These are phyloP conservation scores for Lithosia quadra DNA, from an alignment of 2,888 invertebrate genomes.

Conservation along the genomic window DNA sequence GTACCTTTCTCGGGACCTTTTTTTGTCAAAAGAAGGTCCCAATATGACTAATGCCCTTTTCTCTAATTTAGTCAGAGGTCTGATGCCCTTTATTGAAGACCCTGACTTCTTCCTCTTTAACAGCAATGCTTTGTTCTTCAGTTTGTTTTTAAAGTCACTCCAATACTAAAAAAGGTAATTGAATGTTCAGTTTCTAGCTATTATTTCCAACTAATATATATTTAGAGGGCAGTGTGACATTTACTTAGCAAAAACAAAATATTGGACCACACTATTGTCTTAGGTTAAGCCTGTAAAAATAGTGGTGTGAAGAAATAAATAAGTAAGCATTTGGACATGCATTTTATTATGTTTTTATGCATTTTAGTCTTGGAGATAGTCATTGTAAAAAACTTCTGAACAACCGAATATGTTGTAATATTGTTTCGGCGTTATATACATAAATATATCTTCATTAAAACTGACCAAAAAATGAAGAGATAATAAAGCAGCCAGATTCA, in stretches of 20 bases:
- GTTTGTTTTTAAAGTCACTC: conserved; percentile 77
- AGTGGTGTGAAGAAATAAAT: no score
- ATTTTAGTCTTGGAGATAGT: no score
- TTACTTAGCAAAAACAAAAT: no score
- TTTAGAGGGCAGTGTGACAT: no score
- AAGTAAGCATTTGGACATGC: no score
- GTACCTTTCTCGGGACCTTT: conserved; percentile 45
- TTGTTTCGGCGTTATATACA: no score
- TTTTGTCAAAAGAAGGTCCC: conserved; percentile 68
- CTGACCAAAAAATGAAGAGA: background rate
- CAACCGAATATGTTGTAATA: no score
- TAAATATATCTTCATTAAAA: background rate
- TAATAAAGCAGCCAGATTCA: no score
- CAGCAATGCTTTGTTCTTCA: conserved; percentile 68
- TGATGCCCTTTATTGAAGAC: conserved; percentile 53
- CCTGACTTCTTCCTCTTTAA: conserved; percentile 59
- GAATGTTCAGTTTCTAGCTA: background rate
- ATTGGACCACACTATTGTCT: no score
- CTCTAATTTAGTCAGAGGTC: conserved; percentile 68
- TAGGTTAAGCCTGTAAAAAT: no score
- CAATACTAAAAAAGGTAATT: conserved; percentile 66
- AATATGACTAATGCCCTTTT: conserved; percentile 68
- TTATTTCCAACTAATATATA: background rate
- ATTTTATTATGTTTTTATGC: no score
- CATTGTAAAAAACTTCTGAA: no score